These are phyloP conservation scores for Notodonta dromedarius DNA, from an alignment of 2,888 invertebrate genomes.

Conservation along the genomic window DNA sequence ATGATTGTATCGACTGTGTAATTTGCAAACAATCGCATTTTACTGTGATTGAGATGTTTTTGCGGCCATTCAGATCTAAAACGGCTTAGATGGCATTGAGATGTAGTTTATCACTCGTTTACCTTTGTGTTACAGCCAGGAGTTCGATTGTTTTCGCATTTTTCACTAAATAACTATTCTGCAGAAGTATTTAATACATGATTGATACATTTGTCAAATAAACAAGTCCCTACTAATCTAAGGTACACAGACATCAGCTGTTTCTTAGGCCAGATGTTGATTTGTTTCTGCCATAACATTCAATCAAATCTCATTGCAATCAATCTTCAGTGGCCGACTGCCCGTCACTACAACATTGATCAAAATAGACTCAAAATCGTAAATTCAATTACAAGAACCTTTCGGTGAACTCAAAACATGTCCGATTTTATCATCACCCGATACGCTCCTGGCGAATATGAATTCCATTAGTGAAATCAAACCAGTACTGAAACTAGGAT, in stretches of 20 bases:
- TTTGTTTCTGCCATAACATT: conserved; percentile 17
- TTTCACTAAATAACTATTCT: neutral
- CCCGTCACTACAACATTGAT: conserved; percentile 41
- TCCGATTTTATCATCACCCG: conserved; percentile 25
- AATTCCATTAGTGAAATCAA: conserved; percentile 23
- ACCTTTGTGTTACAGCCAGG: too few relatives aligned
- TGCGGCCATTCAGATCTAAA: too few relatives aligned
- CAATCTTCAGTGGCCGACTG: conserved; percentile 39
- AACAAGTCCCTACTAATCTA: too few relatives aligned
- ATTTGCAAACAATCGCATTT: too few relatives aligned
- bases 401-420: conserved; percentile 42
- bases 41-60: too few relatives aligned
- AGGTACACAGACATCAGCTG: neutral
- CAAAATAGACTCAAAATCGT: conserved; percentile 32
- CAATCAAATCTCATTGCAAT: conserved; percentile 41
- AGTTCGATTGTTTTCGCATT: neutral
- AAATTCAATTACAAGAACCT: conserved; percentile 46
- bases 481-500: conserved; percentile 12
- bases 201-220: too few relatives aligned
- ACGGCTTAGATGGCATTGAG: neutral
- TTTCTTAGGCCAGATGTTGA: neutral
- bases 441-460: conserved; percentile 20
- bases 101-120: neutral
- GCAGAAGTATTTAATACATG: too few relatives aligned
- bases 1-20: too few relatives aligned